These are phyloP conservation scores for Drosophila subquinaria DNA, from an alignment of 2,888 invertebrate species.

Conservation along the genomic window DNA sequence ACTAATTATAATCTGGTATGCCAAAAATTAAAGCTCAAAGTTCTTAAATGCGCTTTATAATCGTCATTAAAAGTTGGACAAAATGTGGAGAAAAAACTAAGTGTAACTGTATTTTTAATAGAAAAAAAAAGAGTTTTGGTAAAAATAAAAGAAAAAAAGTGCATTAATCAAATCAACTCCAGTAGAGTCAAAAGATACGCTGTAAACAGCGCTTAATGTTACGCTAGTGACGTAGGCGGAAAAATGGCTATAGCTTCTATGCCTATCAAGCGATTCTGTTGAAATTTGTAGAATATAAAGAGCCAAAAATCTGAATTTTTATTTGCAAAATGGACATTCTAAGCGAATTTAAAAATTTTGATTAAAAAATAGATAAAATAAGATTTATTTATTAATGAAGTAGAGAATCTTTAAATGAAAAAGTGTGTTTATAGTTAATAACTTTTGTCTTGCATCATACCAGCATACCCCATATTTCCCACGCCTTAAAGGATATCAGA, in stretches of 20 bases:
- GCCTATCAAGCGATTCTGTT: not conserved
- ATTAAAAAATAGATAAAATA: not conserved
- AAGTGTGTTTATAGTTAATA: not conserved
- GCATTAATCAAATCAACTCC: not conserved
- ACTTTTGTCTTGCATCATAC: not conserved
- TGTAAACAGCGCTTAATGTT: not conserved
- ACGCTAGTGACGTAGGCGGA: not conserved
- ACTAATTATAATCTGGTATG: too few relatives aligned
- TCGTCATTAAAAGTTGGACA: not conserved
- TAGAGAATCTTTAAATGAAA: not conserved
- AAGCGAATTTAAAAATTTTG: not conserved
- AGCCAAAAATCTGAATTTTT: not conserved
- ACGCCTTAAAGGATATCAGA: constrained; percentile 7
- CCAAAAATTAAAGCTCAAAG: not conserved
- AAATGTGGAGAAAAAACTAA: not conserved
- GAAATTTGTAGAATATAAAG: not conserved
- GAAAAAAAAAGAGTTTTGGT: not conserved
- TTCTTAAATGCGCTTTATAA: not conserved
- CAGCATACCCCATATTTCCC: too few relatives aligned
- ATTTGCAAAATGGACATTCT: not conserved
- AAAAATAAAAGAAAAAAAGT: not conserved
- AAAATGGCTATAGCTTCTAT: not conserved
- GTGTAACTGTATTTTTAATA: not conserved
- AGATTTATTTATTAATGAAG: not conserved
- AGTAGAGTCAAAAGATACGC: not conserved